Base-by-base conservation (phyloP, 1,140 invertebrate genomes). In the Ceratoteleas bidentatus region DNA sequence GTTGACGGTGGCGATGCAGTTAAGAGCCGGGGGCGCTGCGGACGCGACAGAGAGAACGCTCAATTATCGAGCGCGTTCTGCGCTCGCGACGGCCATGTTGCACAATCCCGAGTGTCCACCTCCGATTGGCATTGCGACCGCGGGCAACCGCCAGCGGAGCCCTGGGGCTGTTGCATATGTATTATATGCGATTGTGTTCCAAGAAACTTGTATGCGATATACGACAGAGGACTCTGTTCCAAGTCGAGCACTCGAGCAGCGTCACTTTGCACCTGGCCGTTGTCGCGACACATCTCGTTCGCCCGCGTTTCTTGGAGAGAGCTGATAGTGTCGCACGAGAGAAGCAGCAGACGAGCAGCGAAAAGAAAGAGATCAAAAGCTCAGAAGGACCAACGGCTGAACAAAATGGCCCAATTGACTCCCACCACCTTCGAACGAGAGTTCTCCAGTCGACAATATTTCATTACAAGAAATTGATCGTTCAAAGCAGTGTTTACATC, bases 101-200 rank as follows among this genome's bases (percentile, higher is more conserved):
- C 79, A 84, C 85, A 85, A 86, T 87, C 72, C 85, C 68, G 65
- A 38, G 81, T 81, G 85, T 81, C 79, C 82, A 83, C 81, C 80
- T 84, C 83, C 85, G 81, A 75, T 81, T 84, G 83, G 85, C 81
- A 81, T 78, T 85, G 73, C 68, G 82, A 60, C 81, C 85, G 82
- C 83, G 83, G 70, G 65, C 85, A 82, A 82, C 84, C 72, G 84
- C 66, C 84, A 83, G 56, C 83, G 83, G 87, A 73, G 76, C 65
- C 57, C 73, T 81, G 57, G 81, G 84, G 81, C 87, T 89, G 86
- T 87, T 90, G 88, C 89, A 90, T 89, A 90, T 90, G 88, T 89
- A 90, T 90, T 89, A 90, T 89, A 88, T 88, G 88, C 89, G 89
- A 90, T 89, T 90, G 88, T 89, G 87, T 90, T 89, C 89, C 85